Percentiles rank a stretch among this genome's conserved stretches.
phyloP scores from a whole-genome alignment of 2,113 vertebrate genomes.

The Solea solea region DNA sequence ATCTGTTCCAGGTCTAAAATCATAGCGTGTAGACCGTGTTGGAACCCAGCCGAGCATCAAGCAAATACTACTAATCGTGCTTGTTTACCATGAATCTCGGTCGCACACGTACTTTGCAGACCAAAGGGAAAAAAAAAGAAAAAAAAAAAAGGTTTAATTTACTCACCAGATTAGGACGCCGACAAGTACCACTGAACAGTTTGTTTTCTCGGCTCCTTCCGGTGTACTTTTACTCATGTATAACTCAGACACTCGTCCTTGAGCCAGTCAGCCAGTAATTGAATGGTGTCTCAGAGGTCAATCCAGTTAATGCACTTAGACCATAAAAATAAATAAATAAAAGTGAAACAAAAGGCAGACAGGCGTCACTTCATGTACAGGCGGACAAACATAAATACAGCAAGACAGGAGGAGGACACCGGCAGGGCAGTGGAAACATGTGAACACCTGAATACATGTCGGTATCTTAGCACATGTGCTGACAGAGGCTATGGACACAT shows the following conservation, averaged over 20 bases:
- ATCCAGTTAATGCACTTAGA: constrained; percentile 68
- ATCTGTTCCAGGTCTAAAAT: not conserved
- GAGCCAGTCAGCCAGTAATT: constrained; percentile 76
- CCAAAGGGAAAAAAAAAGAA: no score
- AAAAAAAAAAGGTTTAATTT: not conserved
- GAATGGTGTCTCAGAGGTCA: constrained; percentile 70
- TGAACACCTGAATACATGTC: constrained; percentile 44
- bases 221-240: constrained; percentile 52
- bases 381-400: constrained; percentile 27
- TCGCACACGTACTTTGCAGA: not conserved
- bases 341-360: not conserved
- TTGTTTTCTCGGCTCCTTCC: not conserved
- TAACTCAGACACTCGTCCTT: constrained; percentile 73
- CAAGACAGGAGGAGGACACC: constrained; percentile 9
- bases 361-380: not conserved
- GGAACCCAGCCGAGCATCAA: no score
- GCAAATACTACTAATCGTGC: not conserved
- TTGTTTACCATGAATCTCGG: not conserved
- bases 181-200: not conserved
- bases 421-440: constrained; percentile 31
- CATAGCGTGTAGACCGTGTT: not conserved
- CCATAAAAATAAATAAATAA: constrained; percentile 23
- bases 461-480: constrained; percentile 9
- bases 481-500: constrained; percentile 15
- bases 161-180: not conserved